Evolutionary conservation across 2,797 vertebrate genomes (phyloP), one percentile per base, ranked within the genome.

Genomic region (Heliangelus exortis): DNA sequence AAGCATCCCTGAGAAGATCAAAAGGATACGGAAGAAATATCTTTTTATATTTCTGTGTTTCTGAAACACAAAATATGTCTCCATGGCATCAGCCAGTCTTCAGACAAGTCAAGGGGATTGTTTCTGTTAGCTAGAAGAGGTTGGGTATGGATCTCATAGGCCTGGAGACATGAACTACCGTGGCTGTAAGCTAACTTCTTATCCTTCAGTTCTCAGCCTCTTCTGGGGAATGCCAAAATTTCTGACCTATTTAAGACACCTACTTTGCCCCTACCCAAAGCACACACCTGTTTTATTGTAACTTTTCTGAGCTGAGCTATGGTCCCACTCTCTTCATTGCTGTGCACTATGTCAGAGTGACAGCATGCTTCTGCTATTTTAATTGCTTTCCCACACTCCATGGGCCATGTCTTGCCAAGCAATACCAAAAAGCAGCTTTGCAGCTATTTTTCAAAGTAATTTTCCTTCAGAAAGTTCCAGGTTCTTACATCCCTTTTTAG

Each of bases 361-460:
- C 0, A 0, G 23, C 19, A 73, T 0, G 0, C 12, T 74, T 61
- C 39, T 66, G 55, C n/a, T 73, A 48, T n/a, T 67, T 8, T 15
- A 81, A 29, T 36, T 59, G 68, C 51, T 29, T 73, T 54, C 47
- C 65, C 25, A 18, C 10, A 6, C 34, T 43, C 29, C 19, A 58
- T 5, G 9, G 4, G 33, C 15, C 53, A 57, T 3, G 0, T 28
- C 53, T 84, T 65, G 58, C n/a, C 12, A 72, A 43, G 29, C 9
- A 75, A 72, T 7, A 63, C 7, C 54, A 29, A 19, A 66, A 74
- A 75, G 19, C n/a, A 81, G 23, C n/a, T 65, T 80, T 73, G 55
- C 17, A 15, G 8, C 26, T 58, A 13, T 12, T 29, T 61, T 87
- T 88, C 51, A 28, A 50, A 62, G 21, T 21, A 7, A 67, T 34